Evolutionary conservation across 2,113 vertebrate species (phyloP), one percentile per base, ranked within the genome.

Genomic region (Quiscalus mexicanus): DNA sequence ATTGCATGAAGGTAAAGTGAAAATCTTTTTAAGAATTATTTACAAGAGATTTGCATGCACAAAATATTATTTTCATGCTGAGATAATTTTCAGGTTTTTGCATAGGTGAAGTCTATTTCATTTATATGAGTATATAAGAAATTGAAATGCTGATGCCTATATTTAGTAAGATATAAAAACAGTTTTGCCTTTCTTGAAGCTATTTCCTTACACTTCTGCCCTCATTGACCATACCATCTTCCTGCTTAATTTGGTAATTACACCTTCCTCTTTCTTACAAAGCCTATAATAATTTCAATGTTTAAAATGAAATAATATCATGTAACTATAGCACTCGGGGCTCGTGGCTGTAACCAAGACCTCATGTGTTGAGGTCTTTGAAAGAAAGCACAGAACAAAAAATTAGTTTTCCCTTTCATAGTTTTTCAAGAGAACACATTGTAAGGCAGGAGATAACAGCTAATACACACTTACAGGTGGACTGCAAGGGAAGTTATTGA

Each of bases 391-490:
- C 31, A 82, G 65, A 79, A 91, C 69, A 30, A 83, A 52, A 95
- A 95, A 90, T 95, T 78, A 90, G 24, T 86, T 92, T 92, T 90
- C 42, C 2, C 17, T 78, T 93, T 86, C 64, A 80, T 25, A 52
- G 31, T 81, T 92, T 75, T 91, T 92, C 33, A 81, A 87, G 64
- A 90, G 47, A 65, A 55, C 52, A 49, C 4, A 0, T 25, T 80
- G 50, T 62, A 81, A 75, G 19, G 63, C 28, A 79, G 82, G 49
- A 69, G 67, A 80, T 37, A 71, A 35, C 5, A 74, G 73, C 74
- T 82, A 92, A 80, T 20, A 42, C 30, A 80, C 18, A 18, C 31
- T 76, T 90, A 50, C 1, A 15, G 24, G 44, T 16, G 71, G 28
- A 52, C 41, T 85, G 49, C 25, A 86, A 47, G 25, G 65, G 71